Base-by-base conservation (phyloP, 2,113 vertebrate genomes). In the Murina feae region DNA sequence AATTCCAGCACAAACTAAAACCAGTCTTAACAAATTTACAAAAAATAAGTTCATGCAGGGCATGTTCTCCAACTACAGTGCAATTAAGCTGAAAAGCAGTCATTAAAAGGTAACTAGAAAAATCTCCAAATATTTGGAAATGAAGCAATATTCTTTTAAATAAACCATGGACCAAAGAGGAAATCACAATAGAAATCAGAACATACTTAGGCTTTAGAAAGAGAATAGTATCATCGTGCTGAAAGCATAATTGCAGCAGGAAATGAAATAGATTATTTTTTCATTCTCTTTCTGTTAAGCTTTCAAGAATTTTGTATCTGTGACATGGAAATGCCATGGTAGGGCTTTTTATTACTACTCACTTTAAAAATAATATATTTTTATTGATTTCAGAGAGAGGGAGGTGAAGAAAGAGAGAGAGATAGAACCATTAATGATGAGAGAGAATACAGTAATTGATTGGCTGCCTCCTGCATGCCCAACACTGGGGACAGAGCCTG, bases 31-130 rank as follows among this genome's bases (percentile, higher is more conserved):
- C 35, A 18, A 28, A 47, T 53, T 49, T 81, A 28, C 28, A 91
- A 7, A 55, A 32, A 68, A 68, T 76, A 90, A 79, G 51, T 78
- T 85, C 11, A 63, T 55, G 13, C 30, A 83, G 42, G n/a, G 4
- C 23, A n/a, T 89, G 14, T 85, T 80, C 23, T 90, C 51, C 47
- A 20, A 71, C 37, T 51, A 87, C 12, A 90, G 44, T 68, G 12
- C 35, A 91, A 85, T 90, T 80, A 60, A 94, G 35, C 47, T 80
- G 80, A 76, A 91, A 81, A 66, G 74, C 39, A 84, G 21, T 88
- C 25, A 42, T 23, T 18, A 49, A 94, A 86, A 6, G 1, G 71
- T 72, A 90, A 53, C 32, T 85, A 68, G 47, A 86, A 93, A 51
- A 60, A 58, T 78, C 39, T 12, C 32, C 10, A 39, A 69, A n/a